Conservation (phyloP, 2,113 vertebrate genomes). For the Archocentrus centrarchus region DNA sequence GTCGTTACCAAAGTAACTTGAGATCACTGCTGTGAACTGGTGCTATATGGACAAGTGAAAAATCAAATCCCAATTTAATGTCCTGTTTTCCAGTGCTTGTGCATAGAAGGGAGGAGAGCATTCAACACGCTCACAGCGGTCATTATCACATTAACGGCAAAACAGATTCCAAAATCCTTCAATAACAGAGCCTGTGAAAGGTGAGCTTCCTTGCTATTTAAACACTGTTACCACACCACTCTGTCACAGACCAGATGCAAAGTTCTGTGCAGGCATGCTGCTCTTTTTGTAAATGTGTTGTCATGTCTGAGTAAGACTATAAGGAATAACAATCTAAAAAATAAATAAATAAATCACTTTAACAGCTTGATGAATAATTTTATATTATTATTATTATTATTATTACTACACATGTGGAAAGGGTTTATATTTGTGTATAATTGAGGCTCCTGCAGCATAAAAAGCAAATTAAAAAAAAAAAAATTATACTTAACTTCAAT, state of each 20-base stretch:
- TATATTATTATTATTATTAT: too few relatives aligned
- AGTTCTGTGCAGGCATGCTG: background rate
- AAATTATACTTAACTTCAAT: background rate
- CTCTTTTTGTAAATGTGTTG: slow-evolving; percentile 12
- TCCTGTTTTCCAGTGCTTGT: background rate
- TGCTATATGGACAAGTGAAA: background rate
- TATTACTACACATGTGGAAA: background rate
- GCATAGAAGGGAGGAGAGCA: background rate
- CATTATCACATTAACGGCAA: background rate
- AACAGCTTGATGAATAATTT: slow-evolving; percentile 8
- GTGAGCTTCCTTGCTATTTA: background rate
- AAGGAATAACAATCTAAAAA: background rate
- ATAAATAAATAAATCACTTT: background rate
- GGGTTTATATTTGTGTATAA: background rate
- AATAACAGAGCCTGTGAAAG: background rate
- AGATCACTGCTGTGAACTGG: background rate
- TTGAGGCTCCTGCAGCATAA: background rate
- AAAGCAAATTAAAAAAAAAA: background rate
- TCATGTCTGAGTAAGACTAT: slow-evolving; percentile 13
- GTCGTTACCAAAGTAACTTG: background rate
- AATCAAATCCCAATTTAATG: background rate
- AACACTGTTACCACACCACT: slow-evolving; percentile 13
- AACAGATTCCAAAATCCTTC: slow-evolving; percentile 1
- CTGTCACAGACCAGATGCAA: slow-evolving; percentile 6
- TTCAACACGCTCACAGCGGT: background rate